Percentiles rank a stretch among this genome's conserved stretches.
These are phyloP conservation scores for Myanophis thanlyinensis DNA, from an alignment of 2,113 vertebrate species.

Conservation along the genomic window DNA sequence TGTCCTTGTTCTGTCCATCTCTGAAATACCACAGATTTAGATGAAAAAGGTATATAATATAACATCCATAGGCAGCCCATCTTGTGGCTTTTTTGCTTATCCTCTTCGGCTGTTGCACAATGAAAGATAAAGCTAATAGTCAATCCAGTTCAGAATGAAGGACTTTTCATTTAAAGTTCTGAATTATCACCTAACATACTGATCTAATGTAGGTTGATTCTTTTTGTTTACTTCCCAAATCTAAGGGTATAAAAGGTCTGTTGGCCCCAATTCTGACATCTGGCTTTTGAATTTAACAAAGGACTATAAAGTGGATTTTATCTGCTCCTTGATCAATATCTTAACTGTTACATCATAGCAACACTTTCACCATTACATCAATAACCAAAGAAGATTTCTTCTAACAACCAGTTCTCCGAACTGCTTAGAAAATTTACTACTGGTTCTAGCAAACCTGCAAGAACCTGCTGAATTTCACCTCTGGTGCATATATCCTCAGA, in stretches of 20 bases:
- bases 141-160: background rate
- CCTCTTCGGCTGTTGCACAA: background rate
- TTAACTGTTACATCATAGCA: background rate
- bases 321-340: background rate
- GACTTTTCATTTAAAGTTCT: background rate
- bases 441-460: too few species aligned
- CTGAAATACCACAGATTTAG: background rate
- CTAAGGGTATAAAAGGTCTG: background rate
- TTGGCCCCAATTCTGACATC: background rate
- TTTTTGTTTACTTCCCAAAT: background rate
- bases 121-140: background rate
- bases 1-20: background rate
- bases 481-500: background rate
- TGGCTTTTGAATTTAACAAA: background rate
- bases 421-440: too few species aligned
- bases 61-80: background rate
- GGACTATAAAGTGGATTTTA: background rate
- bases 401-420: too few species aligned
- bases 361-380: background rate
- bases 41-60: background rate
- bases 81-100: background rate
- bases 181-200: background rate
- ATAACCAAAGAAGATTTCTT: too few species aligned
- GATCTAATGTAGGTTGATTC: background rate
- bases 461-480: too few species aligned